Base-by-base conservation (phyloP, 2,888 invertebrate genomes). In the Tetranychus truncatus region DNA sequence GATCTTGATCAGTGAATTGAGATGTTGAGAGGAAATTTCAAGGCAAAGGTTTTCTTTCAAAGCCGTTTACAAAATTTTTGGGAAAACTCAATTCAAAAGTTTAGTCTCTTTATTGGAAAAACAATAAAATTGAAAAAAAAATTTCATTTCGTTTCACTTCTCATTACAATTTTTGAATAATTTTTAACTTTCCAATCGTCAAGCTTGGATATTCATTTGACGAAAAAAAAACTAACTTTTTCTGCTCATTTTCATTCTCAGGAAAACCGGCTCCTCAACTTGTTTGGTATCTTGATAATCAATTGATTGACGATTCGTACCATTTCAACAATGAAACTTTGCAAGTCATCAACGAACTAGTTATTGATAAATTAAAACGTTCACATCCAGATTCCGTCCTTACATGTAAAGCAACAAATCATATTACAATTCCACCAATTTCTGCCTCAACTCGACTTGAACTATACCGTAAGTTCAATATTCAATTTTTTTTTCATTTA, bases 261-360 rank as follows among this genome's bases (percentile, higher is more conserved):
- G 78, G 78, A 9, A 78, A 79, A 65, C 79, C 79, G 2, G 73
- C 76, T 6, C 79, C 79, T 8, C 66, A 74, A n/a, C 76, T 79
- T n/a, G 76, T 78, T 11, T 79, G 79, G 79, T 77, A 72, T 45
- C 69, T 55, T 21, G 77, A 72, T 67, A 74, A 72, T 21, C 75
- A 75, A 8, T 24, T 77, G n/a, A 72, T 78, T n/a, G 79, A 79
- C 66, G 77, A 77, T 44, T 76, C 77, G 0, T 79, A 77, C 21
- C 77, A 75, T 34, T 74, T 75, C 34, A 44, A 46, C 45, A 77
- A 75, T 18, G 75, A 76, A 20, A 74, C 75, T 71, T 78, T 77
- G 7, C 75, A 74, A 7, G 79, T 79, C 11, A 72, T 76, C n/a
- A 79, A 79, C 65, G 78, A 77, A 55, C 74, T 79, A 7, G 73